A percentile compares a stretch with the other conserved stretches of the same genome.
Evolutionary conservation across 2,888 invertebrate species (phyloP).

Genomic region (Tupiocoris notatus): DNA sequence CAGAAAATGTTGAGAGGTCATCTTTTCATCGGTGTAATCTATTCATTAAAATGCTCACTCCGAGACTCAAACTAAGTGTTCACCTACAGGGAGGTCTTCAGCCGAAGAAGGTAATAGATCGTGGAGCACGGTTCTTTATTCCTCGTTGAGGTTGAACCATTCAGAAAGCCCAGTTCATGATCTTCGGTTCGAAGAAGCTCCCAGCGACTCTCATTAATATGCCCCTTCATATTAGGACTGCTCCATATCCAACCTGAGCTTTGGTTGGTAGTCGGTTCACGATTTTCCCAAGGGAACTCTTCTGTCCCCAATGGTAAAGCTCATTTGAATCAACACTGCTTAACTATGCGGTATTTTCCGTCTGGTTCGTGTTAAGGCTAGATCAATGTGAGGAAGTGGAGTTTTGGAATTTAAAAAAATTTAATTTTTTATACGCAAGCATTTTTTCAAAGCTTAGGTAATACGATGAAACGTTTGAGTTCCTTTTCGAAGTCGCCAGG

Average conservation of each 20-base stretch:
- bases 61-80: too few relatives aligned
- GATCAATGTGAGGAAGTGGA: too few relatives aligned
- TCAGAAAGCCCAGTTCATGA: slow-evolving; percentile 29
- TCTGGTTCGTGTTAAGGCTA: too few relatives aligned
- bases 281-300: not conserved
- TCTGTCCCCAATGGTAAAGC: not conserved
- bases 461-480: too few relatives aligned
- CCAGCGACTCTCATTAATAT: slow-evolving; percentile 24
- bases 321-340: not conserved
- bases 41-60: not conserved
- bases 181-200: slow-evolving; percentile 2
- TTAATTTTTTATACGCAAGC: too few relatives aligned
- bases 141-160: slow-evolving; percentile 4
- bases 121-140: slow-evolving; percentile 30
- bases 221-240: slow-evolving; percentile 32
- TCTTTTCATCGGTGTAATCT: not conserved
- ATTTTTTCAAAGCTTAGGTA: too few relatives aligned
- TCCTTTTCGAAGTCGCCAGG: too few relatives aligned
- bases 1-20: too few relatives aligned
- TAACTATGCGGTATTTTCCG: too few relatives aligned
- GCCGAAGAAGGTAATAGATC: slow-evolving; percentile 30
- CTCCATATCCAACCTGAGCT: not conserved
- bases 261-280: not conserved
- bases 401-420: too few relatives aligned
- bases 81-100: not conserved